phyloP scores from a whole-genome alignment of 2,797 vertebrate genomes.

The Mus spretus region DNA sequence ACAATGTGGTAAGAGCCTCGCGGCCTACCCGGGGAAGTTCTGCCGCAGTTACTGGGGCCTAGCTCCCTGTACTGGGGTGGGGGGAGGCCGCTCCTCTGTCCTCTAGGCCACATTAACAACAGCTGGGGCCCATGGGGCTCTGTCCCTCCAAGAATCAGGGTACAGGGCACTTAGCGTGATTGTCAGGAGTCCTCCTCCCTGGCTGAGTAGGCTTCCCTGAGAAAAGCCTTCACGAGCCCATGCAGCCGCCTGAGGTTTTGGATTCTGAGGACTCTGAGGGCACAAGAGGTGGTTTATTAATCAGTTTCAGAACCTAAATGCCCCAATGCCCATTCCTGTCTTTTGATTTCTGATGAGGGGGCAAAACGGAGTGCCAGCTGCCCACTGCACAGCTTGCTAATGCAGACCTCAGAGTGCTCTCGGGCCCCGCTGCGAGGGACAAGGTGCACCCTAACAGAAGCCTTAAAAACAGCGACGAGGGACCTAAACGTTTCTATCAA shows the following conservation, averaged over 20 bases:
- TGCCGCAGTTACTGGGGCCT: conserved; percentile 5
- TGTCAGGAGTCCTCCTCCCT: neutral
- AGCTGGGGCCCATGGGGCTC: neutral
- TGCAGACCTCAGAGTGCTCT: neutral
- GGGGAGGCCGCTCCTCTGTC: conserved; percentile 41
- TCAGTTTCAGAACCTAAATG: neutral
- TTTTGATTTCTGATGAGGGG: neutral
- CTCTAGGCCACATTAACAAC: conserved; percentile 57
- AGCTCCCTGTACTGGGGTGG: neutral
- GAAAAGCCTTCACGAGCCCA: neutral
- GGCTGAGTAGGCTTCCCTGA: neutral
- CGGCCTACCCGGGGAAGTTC: conserved; percentile 33
- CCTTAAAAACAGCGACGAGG: neutral
- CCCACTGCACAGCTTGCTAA: neutral
- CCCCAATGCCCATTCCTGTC: neutral
- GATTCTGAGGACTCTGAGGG: neutral
- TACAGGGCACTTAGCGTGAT: conserved; percentile 31
- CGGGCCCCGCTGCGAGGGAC: neutral
- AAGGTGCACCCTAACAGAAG: neutral
- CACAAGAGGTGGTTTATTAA: conserved; percentile 8
- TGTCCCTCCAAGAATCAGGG: neutral
- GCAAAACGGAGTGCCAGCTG: neutral
- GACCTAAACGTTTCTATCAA: neutral
- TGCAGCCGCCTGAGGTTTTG: neutral
- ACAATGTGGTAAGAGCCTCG: conserved; percentile 85